These are phyloP conservation scores for Larimichthys crocea DNA, from an alignment of 2,113 vertebrate genomes.

Conservation along the genomic window DNA sequence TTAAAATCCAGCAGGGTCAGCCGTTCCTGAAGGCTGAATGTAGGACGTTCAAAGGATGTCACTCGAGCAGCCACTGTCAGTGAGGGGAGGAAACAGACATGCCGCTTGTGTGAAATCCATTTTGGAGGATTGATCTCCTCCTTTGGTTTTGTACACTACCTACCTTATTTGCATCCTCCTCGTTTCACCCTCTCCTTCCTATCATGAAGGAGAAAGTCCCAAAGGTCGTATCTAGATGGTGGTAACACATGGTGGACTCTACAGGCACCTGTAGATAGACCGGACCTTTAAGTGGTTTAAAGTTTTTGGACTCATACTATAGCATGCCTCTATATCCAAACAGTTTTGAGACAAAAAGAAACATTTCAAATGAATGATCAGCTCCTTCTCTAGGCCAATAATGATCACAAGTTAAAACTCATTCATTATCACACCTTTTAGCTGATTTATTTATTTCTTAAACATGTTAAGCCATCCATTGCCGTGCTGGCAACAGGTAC, in stretches of 20 bases:
- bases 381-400: not conserved
- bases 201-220: too few species aligned
- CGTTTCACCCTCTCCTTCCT: too few species aligned
- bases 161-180: not conserved
- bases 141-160: not conserved
- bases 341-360: not conserved
- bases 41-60: not conserved
- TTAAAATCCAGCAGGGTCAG: not conserved
- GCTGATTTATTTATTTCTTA: conserved; percentile 88
- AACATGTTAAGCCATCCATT: conserved; percentile 90
- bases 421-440: conserved; percentile 89
- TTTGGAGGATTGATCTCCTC: too few species aligned
- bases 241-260: too few species aligned
- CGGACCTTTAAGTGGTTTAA: not conserved
- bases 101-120: too few species aligned
- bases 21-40: not conserved
- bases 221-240: too few species aligned
- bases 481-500: conserved; percentile 94
- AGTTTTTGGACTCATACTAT: not conserved
- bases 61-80: not conserved
- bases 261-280: not conserved
- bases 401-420: conserved; percentile 14
- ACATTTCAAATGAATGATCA: not conserved
- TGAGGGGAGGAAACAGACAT: too few species aligned
- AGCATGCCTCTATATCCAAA: not conserved